These are phyloP conservation scores for Danio aesculapii DNA, from an alignment of 2,797 vertebrate genomes.

Conservation along the genomic window DNA sequence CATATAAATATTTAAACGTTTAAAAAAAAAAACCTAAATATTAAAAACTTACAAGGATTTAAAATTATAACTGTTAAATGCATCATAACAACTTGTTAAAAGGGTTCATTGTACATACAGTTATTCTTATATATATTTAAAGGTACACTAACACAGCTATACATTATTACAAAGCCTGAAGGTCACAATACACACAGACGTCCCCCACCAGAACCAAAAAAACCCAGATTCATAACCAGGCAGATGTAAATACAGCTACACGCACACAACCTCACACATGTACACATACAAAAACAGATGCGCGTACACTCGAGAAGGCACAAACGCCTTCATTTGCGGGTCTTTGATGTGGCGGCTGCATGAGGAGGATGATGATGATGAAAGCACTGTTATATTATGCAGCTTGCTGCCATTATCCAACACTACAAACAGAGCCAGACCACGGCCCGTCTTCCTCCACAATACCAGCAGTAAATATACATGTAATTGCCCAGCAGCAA, in stretches of 20 bases:
- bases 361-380: constrained; percentile 88
- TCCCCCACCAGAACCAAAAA: background rate
- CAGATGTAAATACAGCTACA: constrained; percentile 23
- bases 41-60: too few relatives aligned
- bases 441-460: constrained; percentile 71
- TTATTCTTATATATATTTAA: constrained; percentile 75
- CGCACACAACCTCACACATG: constrained; percentile 5
- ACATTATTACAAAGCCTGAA: constrained; percentile 87
- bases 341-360: constrained; percentile 87
- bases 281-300: constrained; percentile 25
- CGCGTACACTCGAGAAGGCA: constrained; percentile 10
- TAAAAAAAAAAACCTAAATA: too few relatives aligned
- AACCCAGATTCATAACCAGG: constrained; percentile 32
- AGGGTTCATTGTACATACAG: too few relatives aligned
- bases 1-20: too few relatives aligned
- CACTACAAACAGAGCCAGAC: constrained; percentile 84
- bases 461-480: constrained; percentile 98
- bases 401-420: constrained; percentile 82
- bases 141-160: constrained; percentile 91
- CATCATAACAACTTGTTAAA: too few relatives aligned
- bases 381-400: constrained; percentile 89
- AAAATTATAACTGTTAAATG: too few relatives aligned
- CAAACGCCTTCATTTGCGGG: constrained; percentile 48
- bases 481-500: constrained; percentile 98
- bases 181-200: constrained; percentile 23